Evolutionary conservation across 2,113 vertebrate genomes (phyloP).

Genomic region (Pterocles gutturalis): DNA sequence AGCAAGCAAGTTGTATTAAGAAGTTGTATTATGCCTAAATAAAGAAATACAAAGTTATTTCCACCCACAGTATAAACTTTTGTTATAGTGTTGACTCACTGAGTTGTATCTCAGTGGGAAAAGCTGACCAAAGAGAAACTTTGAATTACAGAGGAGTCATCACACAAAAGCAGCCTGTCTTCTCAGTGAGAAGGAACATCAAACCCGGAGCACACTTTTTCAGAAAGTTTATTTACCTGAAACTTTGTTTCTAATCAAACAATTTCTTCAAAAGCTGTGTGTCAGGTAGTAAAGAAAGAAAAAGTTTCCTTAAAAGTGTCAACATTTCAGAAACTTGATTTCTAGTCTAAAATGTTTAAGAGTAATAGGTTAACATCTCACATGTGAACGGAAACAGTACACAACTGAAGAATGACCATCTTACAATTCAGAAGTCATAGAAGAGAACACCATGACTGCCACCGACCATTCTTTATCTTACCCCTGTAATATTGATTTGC

Average conservation of each 20-base stretch:
- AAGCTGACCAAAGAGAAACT: not conserved
- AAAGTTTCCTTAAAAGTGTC: not conserved
- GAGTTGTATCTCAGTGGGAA: not conserved
- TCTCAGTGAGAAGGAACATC: not conserved
- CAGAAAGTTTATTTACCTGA: not conserved
- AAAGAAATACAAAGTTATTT: not conserved
- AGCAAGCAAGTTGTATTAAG: not conserved
- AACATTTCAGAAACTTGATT: not conserved
- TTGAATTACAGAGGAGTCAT: not conserved
- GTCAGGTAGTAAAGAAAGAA: not conserved
- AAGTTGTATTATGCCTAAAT: not conserved
- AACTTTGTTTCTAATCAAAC: not conserved
- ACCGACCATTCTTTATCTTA: not conserved
- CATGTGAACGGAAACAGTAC: not conserved
- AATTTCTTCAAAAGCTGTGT: not conserved
- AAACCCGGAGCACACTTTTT: not conserved
- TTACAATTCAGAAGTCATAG: not conserved
- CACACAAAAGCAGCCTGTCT: not conserved
- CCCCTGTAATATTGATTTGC: constrained; percentile 26
- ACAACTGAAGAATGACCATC: not conserved
- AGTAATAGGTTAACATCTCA: not conserved
- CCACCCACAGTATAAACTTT: not conserved
- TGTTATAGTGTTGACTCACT: not conserved
- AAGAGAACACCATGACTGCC: not conserved
- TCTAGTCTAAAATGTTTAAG: not conserved